Evolutionary conservation across 2,113 vertebrate species (phyloP), one percentile per base, ranked within the genome.

Genomic region (Catharus minimus): DNA sequence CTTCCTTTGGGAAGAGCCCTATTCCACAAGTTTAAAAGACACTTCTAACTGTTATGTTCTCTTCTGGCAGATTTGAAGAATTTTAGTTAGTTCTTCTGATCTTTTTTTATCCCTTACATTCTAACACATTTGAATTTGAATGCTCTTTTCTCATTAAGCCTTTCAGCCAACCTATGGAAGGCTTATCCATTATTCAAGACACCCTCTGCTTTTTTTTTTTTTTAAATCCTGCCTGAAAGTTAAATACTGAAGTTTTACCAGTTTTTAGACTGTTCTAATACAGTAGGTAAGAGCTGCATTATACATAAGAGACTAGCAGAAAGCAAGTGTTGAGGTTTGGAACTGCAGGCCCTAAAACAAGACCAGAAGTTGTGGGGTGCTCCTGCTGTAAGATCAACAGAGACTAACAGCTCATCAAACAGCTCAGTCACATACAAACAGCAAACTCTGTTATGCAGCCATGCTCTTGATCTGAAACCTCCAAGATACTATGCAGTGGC

Each of bases 11-110:
- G 30, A 65, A 64, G 24, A 30, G 65, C 50, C 14, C 38, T 53
- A 17, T 38, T 49, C 77, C 16, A 1, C 57, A 88, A 66, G 36
- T 85, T 79, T 65, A 46, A 82, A 95, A 91, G 15, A 15, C 43
- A 69, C 53, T 72, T 26, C 58, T 79, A 93, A 93, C 77, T 73
- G 55, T 55, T 80, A 88, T 86, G 50, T 66, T 90, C 41, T 88
- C 49, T 93, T 49, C 67, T 72, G 60, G 64, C 28, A 86, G 43
- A 52, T 64, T 66, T 66, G 50, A 90, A 82, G 67, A 65, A 91
- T 62, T 90, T 73, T 86, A 69, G 79, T 91, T 82, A 61, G 19
- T 47, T 85, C 28, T 82, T 75, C 28, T 50, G 57, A 27, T 36
- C 14, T 33, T 38, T 9, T 13, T 27, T 17, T 13, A 41, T 53